Percentiles rank a stretch among this genome's conserved stretches.
These are phyloP conservation scores for Eptesicus fuscus DNA, from an alignment of 2,113 vertebrate genomes.

Conservation along the genomic window DNA sequence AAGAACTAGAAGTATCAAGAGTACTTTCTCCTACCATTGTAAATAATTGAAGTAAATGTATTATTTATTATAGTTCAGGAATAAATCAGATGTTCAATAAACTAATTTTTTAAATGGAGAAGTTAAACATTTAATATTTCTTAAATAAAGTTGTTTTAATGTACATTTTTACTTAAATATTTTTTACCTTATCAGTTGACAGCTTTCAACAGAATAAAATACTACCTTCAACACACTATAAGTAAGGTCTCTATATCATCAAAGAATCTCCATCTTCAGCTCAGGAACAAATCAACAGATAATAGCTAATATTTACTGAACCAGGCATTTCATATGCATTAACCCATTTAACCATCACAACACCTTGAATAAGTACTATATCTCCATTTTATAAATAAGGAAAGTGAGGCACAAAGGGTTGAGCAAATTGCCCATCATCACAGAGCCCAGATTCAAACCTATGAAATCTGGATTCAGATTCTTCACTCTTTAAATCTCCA, in stretches of 20 bases:
- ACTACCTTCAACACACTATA: not conserved
- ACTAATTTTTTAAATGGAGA: not conserved
- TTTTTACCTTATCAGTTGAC: not conserved
- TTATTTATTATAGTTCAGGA: not conserved
- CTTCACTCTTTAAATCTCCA: not conserved
- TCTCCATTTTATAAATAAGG: not conserved
- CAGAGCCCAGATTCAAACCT: not conserved
- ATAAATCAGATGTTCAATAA: not conserved
- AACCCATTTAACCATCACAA: not conserved
- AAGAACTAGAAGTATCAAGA: not conserved
- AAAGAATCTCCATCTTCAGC: not conserved
- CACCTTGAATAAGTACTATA: not conserved
- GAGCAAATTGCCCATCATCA: not conserved
- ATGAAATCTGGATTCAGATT: not conserved
- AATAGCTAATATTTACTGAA: not conserved
- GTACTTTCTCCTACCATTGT: not conserved
- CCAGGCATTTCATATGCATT: not conserved
- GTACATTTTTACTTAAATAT: slow-evolving; percentile 13
- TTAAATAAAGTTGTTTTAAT: slow-evolving; percentile 12
- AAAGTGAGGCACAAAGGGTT: not conserved
- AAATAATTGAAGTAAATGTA: not conserved
- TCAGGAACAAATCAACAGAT: not conserved
- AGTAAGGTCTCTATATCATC: not conserved
- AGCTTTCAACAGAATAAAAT: not conserved
- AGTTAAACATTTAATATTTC: not conserved